Evolutionary conservation across 2,888 invertebrate genomes (phyloP), one percentile per base, ranked within the genome.

Genomic region (Pimpla rufipes): DNA sequence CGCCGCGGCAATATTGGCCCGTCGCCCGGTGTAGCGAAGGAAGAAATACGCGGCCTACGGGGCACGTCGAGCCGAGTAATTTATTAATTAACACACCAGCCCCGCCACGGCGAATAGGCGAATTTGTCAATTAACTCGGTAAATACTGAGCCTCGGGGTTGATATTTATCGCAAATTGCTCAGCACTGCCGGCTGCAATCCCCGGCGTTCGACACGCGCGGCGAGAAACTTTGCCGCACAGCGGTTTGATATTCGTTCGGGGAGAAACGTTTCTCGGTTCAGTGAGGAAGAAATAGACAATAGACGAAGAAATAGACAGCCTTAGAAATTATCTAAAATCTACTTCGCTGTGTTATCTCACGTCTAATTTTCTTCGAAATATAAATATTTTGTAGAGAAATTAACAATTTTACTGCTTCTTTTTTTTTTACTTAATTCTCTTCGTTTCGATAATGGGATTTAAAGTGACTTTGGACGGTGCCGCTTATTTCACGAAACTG

Each of bases 401-500:
- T 2, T 3, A 29, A 29, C 29, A 5, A 29, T 3, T 3, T 3
- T 29, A 29, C 29, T 29, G 29, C 11, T 45, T 3, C 45, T 4
- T 55, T 55, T 55, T 23, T 23, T 7, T 23, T 55, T 55, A 21
- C 23, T 55, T 55, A 21, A 21, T 55, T 55, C 11, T 23, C 0
- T 23, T 55, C 23, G 6, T 11, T 55, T 11, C 10, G 11, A 55
- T 1, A 55, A 23, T 23, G 55, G 55, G 10, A 0, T 23, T 23
- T 23, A 23, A 55, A 21, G 55, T 23, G 55, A 55, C 71, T 10
- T 16, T 78, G 21, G 66, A 79, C 29, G 42, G n/a, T 10, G 76
- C 82, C 7, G 57, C 74, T 18, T 21, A 70, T 7, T 84, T 84
- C 45, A 71, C 75, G 1, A 79, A 62, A 52, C 40, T 62, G 8